Base-by-base conservation (phyloP, 37 sponge, comb jelly and placozoan species). In the Spongia lamella region DNA sequence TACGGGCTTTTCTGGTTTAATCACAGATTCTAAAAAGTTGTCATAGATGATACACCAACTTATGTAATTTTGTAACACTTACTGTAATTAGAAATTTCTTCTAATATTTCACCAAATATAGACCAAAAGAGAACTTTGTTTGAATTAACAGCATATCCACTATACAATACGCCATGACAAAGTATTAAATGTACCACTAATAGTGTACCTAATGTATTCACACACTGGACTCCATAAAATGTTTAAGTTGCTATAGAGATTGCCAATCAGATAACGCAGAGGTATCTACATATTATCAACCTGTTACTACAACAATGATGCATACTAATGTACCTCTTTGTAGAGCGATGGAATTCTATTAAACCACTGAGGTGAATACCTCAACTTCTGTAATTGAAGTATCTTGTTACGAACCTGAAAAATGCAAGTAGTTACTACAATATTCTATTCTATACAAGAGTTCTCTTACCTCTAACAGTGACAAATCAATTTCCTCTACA, bases 231-330 rank as follows among this genome's bases (percentile, higher is more conserved):
- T 68, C 96, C 96, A 95, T 19, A 95, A 7, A 16, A 83, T 80
- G 70, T 78, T 84, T 64, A 95, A 92, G 81, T 95, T 95, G 59
- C 92, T 58, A 55, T 95, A 89, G 69, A 92, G 75, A 36, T 34
- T 61, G 22, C 96, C 86, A 47, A 92, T 50, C 52, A 95, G 89
- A 31, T 82, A 86, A 30, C 82, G 54, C 47, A 94, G 66, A 59
- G 89, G 66, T 15, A 90, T 70, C 94, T 93, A 43, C 9, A 13
- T 5, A 9, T 43, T 43, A 38, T 7, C 58, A 59, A 1, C 14
- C n/a, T 4, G 40, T 24, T 3, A 1, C 60, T 30, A 73, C 38
- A 35, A 26, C 3, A 63, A 63, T 34, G 27, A 7, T 26, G 27
- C 13, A 27, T 22, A 58, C 60, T 15, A 58, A 52, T 34, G 38